Evolutionary conservation across 2,113 vertebrate species (phyloP).

Genomic region (Dipodomys ordii): DNA sequence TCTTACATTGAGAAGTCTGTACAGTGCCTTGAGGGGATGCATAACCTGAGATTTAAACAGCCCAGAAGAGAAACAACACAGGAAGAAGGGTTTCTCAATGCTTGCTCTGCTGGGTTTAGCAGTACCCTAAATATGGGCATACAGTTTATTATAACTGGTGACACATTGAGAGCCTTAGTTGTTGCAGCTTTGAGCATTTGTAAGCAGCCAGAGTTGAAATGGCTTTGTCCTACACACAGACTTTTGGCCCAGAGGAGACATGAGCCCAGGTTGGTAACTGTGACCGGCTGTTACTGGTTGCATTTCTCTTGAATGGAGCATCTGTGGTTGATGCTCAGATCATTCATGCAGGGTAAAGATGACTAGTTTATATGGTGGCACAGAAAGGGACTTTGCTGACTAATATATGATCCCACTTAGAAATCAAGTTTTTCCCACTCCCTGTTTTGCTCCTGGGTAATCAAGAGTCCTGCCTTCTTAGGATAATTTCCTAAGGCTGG

Average conservation of each 20-base stretch:
- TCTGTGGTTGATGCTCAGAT: not conserved
- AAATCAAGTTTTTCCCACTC: not conserved
- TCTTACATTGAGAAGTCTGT: constrained; percentile 22
- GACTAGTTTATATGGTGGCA: not conserved
- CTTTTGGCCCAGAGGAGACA: not conserved
- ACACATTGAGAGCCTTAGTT: not conserved
- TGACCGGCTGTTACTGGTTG: not conserved
- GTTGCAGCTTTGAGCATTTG: not conserved
- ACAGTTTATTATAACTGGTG: not conserved
- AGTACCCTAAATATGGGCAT: not conserved
- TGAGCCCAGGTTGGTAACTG: not conserved
- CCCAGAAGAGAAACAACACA: not conserved
- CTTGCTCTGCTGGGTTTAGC: not conserved
- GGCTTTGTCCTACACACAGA: not conserved
- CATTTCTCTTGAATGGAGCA: not conserved
- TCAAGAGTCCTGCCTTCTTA: not conserved
- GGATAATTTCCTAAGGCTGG: not conserved
- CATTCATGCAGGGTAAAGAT: not conserved
- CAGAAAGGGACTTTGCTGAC: not conserved
- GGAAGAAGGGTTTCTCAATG: not conserved
- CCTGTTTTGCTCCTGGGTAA: not conserved
- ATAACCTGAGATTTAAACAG: constrained; percentile 37
- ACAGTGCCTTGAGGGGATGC: not conserved
- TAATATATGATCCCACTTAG: constrained; percentile 6
- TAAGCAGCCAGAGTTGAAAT: not conserved